These are phyloP conservation scores for Lysiphlebus fabarum DNA, from an alignment of 1,140 invertebrate species.

Conservation along the genomic window DNA sequence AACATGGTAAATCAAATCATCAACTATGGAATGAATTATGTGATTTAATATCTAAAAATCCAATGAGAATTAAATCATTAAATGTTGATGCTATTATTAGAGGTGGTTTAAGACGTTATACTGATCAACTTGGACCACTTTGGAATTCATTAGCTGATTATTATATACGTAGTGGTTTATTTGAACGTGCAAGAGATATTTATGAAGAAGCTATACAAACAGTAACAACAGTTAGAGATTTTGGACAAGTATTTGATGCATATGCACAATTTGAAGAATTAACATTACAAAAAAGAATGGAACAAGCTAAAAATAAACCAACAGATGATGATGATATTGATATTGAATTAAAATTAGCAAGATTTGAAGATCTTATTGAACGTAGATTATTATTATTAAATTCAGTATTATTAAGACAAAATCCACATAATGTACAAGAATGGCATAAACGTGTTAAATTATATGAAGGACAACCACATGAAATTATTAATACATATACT, in stretches of 20 bases:
- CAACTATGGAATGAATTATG: constrained; percentile 99
- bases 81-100: constrained; percentile 98
- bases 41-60: constrained; percentile 96
- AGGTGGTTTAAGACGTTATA: constrained; percentile 91
- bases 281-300: constrained; percentile 88
- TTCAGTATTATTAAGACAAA: constrained; percentile 94
- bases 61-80: constrained; percentile 86
- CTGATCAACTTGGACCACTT: constrained; percentile 95
- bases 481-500: constrained; percentile 96
- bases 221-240: constrained; percentile 95
- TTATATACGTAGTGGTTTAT: constrained; percentile 93
- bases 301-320: constrained; percentile 70
- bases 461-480: constrained; percentile 89
- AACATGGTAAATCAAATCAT: constrained; percentile 98
- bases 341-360: constrained; percentile 83
- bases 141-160: constrained; percentile 99
- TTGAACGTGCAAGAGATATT: constrained; percentile 96
- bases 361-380: constrained; percentile 95
- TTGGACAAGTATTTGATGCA: constrained; percentile 98
- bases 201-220: constrained; percentile 99
- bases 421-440: constrained; percentile 98
- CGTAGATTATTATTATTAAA: constrained; percentile 89
- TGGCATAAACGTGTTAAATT: constrained; percentile 97
- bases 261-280: constrained; percentile 99
- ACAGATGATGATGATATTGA: constrained; percentile 77